Conservation (phyloP, 2,888 invertebrate genomes). For the Hymenopus coronatus region DNA sequence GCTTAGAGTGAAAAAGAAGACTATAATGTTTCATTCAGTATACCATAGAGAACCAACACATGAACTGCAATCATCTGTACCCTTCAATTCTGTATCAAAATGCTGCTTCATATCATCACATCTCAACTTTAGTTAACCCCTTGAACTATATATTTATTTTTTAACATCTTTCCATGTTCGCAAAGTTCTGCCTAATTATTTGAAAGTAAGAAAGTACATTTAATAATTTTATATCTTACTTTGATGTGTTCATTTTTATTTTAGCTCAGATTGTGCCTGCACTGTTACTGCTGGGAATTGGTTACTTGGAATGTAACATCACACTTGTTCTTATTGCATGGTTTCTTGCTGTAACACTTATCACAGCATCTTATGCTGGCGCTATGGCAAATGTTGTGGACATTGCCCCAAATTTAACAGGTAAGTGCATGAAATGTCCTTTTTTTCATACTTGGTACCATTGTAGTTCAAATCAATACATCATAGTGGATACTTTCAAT, state of each 20-base stretch:
- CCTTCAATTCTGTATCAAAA: too few species aligned
- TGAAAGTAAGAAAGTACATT: background rate
- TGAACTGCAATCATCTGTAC: too few species aligned
- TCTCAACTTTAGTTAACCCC: background rate
- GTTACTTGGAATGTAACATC: slow-evolving; percentile 62
- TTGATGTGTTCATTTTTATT: slow-evolving; percentile 20
- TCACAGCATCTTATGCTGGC: slow-evolving; percentile 70
- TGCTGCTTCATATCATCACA: background rate
- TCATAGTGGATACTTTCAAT: too few species aligned
- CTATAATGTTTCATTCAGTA: too few species aligned
- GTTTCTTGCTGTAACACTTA: slow-evolving; percentile 67
- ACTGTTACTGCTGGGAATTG: slow-evolving; percentile 59
- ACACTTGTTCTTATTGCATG: slow-evolving; percentile 58
- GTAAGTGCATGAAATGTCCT: slow-evolving; percentile 39
- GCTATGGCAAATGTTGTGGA: slow-evolving; percentile 76
- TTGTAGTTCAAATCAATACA: too few species aligned
- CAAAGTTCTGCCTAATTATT: background rate
- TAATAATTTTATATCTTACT: too few species aligned
- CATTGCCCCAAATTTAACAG: slow-evolving; percentile 75
- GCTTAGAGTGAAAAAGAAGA: too few species aligned
- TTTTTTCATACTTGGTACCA: background rate
- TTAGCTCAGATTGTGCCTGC: slow-evolving; percentile 68
- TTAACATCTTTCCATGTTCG: too few species aligned
- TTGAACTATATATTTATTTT: background rate
- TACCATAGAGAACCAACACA: too few species aligned